Percentiles rank a stretch among this genome's conserved stretches.
Evolutionary conservation across 2,888 invertebrate genomes (phyloP).

Genomic region (Tenthredo distinguenda): DNA sequence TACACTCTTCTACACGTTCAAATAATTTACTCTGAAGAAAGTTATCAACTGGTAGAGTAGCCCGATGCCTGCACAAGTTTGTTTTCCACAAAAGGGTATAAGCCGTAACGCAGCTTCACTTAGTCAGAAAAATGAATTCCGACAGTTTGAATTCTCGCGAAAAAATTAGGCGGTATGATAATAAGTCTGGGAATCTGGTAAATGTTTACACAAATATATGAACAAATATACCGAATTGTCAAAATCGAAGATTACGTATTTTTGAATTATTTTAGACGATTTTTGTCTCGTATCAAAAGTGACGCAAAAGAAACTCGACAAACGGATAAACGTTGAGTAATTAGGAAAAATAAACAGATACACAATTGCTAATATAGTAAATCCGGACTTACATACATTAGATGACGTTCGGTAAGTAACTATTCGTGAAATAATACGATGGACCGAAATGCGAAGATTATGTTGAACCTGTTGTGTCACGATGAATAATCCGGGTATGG

Average conservation of each 20-base stretch:
- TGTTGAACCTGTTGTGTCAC: not conserved
- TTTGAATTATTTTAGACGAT: not conserved
- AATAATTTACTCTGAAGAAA: not conserved
- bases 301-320: not conserved
- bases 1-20: not conserved
- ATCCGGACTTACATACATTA: not conserved
- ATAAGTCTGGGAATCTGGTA: not conserved
- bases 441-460: not conserved
- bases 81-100: constrained; percentile 29
- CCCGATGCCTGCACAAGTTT: not conserved
- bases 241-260: not conserved
- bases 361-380: constrained; percentile 2
- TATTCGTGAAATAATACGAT: not conserved
- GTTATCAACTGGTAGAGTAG: not conserved
- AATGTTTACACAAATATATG: not conserved
- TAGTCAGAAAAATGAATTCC: not conserved
- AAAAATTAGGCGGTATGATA: not conserved
- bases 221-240: not conserved
- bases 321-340: not conserved
- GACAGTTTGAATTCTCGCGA: not conserved
- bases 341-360: not conserved
- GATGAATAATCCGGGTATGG: not conserved
- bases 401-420: constrained; percentile 9
- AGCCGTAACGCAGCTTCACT: not conserved
- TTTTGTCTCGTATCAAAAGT: not conserved